Evolutionary conservation across 2,888 invertebrate genomes (phyloP).

Genomic region (Pilophorus perplexus): DNA sequence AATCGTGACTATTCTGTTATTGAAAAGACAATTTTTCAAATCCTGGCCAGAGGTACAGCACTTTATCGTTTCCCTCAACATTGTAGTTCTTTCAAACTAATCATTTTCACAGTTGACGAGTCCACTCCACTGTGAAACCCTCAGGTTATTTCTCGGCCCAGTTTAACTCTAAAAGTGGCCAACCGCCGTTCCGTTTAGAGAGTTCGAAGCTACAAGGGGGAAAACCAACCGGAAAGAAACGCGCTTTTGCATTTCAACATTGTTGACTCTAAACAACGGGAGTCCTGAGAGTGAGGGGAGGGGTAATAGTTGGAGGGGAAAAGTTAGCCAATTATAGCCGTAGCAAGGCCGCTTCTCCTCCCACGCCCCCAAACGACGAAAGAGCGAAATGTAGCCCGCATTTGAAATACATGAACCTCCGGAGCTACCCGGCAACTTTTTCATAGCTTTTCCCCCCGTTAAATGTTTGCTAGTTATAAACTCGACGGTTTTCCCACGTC

Average conservation of each 20-base stretch:
- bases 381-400: conserved; percentile 33
- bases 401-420: conserved; percentile 40
- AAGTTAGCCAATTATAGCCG: conserved; percentile 37
- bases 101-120: too few relatives aligned
- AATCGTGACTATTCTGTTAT: too few relatives aligned
- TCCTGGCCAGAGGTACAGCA: too few relatives aligned
- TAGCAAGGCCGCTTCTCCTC: conserved; percentile 3
- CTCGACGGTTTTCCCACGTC: conserved; percentile 2
- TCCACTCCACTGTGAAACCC: too few relatives aligned
- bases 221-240: conserved; percentile 3
- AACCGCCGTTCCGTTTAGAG: too few relatives aligned
- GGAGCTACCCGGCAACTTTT: conserved; percentile 36
- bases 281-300: too few relatives aligned
- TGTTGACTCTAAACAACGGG: conserved; percentile 38
- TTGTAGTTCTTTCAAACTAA: too few relatives aligned
- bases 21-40: too few relatives aligned
- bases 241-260: conserved; percentile 32
- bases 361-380: background rate
- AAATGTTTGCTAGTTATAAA: conserved; percentile 41
- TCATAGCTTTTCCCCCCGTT: conserved; percentile 40
- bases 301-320: conserved; percentile 39
- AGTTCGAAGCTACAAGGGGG: too few relatives aligned
- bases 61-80: too few relatives aligned
- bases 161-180: too few relatives aligned
- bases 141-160: too few relatives aligned